Conservation (phyloP, 2,113 vertebrate species). For the Stictonetta naevosa region DNA sequence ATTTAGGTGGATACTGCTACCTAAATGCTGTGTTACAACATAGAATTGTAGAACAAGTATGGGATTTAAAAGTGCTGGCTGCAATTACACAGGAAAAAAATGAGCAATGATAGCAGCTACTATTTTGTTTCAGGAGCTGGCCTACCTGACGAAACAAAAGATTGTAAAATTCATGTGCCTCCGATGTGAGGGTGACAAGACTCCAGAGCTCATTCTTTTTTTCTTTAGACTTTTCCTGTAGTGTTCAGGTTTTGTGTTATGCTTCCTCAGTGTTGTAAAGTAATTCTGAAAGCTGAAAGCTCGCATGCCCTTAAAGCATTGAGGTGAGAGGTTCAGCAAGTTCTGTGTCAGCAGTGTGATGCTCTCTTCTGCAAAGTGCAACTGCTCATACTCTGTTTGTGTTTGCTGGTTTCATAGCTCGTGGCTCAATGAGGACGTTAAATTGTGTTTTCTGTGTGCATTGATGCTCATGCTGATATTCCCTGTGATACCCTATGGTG, state of each 20-base stretch:
- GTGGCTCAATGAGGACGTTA: background rate
- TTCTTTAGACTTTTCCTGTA: background rate
- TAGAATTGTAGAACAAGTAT: background rate
- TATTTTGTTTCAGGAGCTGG: background rate
- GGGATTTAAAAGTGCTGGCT: background rate
- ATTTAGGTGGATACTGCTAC: background rate
- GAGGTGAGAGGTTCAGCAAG: background rate
- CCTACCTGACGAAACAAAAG: background rate
- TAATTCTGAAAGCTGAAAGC: background rate
- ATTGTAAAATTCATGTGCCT: background rate
- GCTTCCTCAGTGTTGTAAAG: background rate
- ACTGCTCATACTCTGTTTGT: rapidly evolving
- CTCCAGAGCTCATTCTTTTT: background rate
- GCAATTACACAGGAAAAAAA: background rate
- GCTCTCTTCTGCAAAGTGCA: background rate
- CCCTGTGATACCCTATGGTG: rapidly evolving
- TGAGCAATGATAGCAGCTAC: background rate
- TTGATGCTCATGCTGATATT: rapidly evolving
- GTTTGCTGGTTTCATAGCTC: background rate
- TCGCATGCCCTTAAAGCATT: background rate
- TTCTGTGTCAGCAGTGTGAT: background rate
- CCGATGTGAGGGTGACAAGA: background rate
- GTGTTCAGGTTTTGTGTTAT: rapidly evolving
- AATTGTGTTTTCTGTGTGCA: background rate
- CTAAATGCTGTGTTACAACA: background rate